Evolutionary conservation across 2,888 invertebrate species (phyloP), one percentile per base, ranked within the genome.

Genomic region (Leucophenga montana): DNA sequence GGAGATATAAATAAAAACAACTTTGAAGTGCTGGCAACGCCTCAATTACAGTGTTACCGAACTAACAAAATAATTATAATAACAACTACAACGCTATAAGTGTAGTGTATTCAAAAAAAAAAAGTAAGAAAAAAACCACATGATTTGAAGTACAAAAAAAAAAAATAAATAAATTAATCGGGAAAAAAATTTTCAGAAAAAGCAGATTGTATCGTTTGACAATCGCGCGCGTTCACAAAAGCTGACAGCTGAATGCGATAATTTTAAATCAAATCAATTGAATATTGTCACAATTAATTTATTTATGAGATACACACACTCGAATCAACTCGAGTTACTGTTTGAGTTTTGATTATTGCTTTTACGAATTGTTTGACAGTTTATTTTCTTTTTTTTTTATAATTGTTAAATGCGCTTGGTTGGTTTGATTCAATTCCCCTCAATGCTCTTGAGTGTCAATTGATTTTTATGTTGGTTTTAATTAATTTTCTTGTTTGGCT

Each of bases 201-300:
- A 65, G 20, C 57, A 65, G 46, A 54, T 54, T n/a, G 70, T 27
- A 5, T 46, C 57, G 48, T 59, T 57, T 44, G 57, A 67, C 67
- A 67, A 67, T 67, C 46, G 57, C 20, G 16, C 14, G 13, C 67
- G 50, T 72, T 68, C 50, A 18, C 50, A 50, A 50, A 18, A 64
- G 50, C 70, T 82, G 81, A 82, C 81, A 82, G 84, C 73, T 78
- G 81, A 78, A 75, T 80, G 84, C 81, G 84, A 82, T 82, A 83
- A 84, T 79, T 82, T 83, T 69, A 76, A 82, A 82, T 85, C 83
- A 79, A 83, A 80, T 85, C 84, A 86, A 86, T 86, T 85, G 86
- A 80, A 78, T 80, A 81, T 85, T 85, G 84, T 85, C 87, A 84
- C 85, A 84, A 86, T 86, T 85, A 86, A 86, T 87, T 86, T 82